Evolutionary conservation across 2,888 invertebrate species (phyloP), one percentile per base, ranked within the genome.

Genomic region (Diogma glabrata): DNA sequence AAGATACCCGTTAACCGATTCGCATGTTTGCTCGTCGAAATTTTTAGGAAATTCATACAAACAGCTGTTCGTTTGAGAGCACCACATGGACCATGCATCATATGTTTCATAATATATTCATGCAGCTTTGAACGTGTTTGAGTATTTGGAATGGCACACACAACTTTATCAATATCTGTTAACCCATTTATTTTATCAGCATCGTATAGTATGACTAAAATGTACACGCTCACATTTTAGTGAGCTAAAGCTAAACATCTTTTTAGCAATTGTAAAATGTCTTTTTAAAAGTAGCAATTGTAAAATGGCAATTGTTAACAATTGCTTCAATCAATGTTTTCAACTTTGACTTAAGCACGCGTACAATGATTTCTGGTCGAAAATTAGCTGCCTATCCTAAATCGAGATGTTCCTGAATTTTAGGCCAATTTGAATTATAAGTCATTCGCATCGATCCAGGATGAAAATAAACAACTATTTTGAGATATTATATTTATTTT

Each of bases 1-100:
- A 6, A 59, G 61, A 54, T 62, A 63, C 6, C 59, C 60, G 52
- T 61, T 56, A 30, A 52, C 57, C 54, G n/a, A n/a, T n/a, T n/a
- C n/a, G n/a, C n/a, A n/a, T n/a, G n/a, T n/a, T n/a, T n/a, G n/a
- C n/a, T n/a, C n/a, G n/a, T n/a, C n/a, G n/a, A n/a, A n/a, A n/a
- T n/a, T n/a, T n/a, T n/a, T n/a, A n/a, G n/a, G n/a, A 54, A 53
- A n/a, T n/a, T n/a, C 28, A 52, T 57, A 55, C 54, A 53, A 23
- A 55, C 54, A 23, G 48, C 54, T 46, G 58, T 61, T 28, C 8
- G 10, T 7, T 28, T 28, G 8, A 10, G 28, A 14, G 33, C 51
- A 28, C 2, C 3, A 2, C 2, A 2, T 28, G 2, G 28, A 3
- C 3, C 2, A 4, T 3, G 2, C 4, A 2, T 3, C 2, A 2